Conservation (phyloP, 2,113 vertebrate species). For the Saguinus midas region DNA sequence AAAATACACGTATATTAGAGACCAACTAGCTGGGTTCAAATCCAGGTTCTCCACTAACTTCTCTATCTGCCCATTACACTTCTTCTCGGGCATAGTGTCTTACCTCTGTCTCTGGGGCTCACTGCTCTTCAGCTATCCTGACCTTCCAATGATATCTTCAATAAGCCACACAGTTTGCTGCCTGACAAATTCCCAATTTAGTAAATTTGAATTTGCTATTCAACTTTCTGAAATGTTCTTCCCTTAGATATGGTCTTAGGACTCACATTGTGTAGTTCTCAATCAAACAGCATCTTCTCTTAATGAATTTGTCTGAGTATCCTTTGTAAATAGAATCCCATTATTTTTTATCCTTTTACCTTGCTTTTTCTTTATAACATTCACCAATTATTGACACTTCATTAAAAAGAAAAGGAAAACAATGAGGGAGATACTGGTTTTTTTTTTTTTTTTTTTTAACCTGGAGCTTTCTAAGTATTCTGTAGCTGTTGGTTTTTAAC, state of each 20-base stretch:
- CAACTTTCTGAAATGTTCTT: neutral
- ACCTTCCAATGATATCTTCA: neutral
- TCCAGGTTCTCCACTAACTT: neutral
- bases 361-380: neutral
- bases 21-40: neutral
- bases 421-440: neutral
- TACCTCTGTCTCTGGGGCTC: neutral
- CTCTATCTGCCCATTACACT: neutral
- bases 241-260: neutral
- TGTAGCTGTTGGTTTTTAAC: neutral
- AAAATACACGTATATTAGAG: neutral
- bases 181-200: neutral
- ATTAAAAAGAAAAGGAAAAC: neutral
- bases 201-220: neutral
- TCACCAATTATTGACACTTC: neutral
- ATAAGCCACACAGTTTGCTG: neutral
- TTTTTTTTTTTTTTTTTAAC: neutral
- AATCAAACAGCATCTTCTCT: neutral
- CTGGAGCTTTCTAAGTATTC: neutral
- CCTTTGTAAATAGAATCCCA: neutral
- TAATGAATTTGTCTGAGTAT: neutral
- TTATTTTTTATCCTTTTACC: neutral
- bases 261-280: neutral
- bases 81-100: neutral
- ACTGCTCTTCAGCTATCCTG: neutral